Evolutionary conservation across 2,888 invertebrate species (phyloP), one percentile per base, ranked within the genome.

Genomic region (Lycophotia porphyrea): DNA sequence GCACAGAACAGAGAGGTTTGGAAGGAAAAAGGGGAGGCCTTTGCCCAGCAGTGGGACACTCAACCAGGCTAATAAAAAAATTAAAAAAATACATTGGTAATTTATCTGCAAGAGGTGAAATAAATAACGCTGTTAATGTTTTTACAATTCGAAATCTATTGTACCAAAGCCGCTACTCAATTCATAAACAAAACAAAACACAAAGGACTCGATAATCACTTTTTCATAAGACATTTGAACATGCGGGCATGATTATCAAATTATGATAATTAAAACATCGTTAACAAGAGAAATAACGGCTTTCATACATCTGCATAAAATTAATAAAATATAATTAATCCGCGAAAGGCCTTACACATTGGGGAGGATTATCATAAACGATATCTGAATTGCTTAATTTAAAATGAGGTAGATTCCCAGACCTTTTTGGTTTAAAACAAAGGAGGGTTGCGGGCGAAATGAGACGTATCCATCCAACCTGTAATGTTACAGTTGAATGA

Each of bases 311-410:
- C 88, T 89, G 90, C 84, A 88, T 87, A 84, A 85, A 84, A 91
- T 89, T 87, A 88, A 89, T 90, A 82, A 88, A 88, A 86, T 88
- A 84, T 80, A 75, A 87, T 87, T 77, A 84, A 87, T 87, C 83
- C 82, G 74, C 76, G 72, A 86, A 87, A 76, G 71, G 71, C 76
- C 77, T 80, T 80, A 74, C 78, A 86, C 87, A 83, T 84, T 85
- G 81, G 77, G 81, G 75, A 65, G 86, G 85, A 88, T 90, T 88
- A 90, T 90, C 88, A 86, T 88, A 88, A 90, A 84, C 88, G 88
- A 87, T 90, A 89, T 89, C 90, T 86, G 88, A 90, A 90, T 90
- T 91, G 89, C 88, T 90, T 91, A 88, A 91, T 91, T 91, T 86
- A 81, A 86, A 91, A 87, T 84, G 83, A 87, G 81, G 78, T 87